Evolutionary conservation across 1,140 invertebrate genomes (phyloP).

Genomic region (Halesus radiatus): DNA sequence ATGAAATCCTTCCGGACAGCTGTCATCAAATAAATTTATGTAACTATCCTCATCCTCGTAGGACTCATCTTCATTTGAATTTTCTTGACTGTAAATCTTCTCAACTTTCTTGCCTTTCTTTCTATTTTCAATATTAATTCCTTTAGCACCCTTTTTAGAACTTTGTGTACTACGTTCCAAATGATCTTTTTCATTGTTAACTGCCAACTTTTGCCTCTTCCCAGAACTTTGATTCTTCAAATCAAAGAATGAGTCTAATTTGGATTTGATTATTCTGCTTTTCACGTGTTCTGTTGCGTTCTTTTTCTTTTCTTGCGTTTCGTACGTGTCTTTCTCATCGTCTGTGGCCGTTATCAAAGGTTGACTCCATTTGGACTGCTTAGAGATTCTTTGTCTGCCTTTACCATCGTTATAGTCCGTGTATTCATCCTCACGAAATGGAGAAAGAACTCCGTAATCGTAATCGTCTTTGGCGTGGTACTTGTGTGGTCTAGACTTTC

Average conservation of each 20-base stretch:
- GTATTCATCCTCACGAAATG: slow-evolving; percentile 35
- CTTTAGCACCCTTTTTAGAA: background rate
- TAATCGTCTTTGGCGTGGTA: slow-evolving; percentile 42
- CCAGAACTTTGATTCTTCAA: slow-evolving; percentile 11
- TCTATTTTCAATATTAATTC: background rate
- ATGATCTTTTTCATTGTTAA: background rate
- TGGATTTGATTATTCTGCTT: background rate
- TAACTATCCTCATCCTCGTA: slow-evolving; percentile 42
- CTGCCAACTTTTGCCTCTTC: background rate
- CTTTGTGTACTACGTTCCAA: too few relatives aligned
- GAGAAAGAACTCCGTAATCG: slow-evolving; percentile 25
- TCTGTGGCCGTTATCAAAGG: background rate
- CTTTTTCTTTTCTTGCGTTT: slow-evolving; percentile 21
- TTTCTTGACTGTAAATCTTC: background rate
- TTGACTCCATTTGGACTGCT: slow-evolving; percentile 39
- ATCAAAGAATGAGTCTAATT: slow-evolving; percentile 23
- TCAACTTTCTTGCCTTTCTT: background rate
- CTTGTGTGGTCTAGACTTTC: slow-evolving; percentile 43
- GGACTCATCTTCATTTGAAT: slow-evolving; percentile 11
- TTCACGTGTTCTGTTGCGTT: slow-evolving; percentile 1
- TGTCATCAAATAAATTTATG: slow-evolving; percentile 27
- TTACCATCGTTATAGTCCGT: slow-evolving; percentile 30
- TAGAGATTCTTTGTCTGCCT: slow-evolving; percentile 33
- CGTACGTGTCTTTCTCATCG: slow-evolving; percentile 34
- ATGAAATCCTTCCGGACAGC: slow-evolving; percentile 41